Base-by-base conservation (phyloP, 2,797 vertebrate species). In the Tragelaphus oryx region DNA sequence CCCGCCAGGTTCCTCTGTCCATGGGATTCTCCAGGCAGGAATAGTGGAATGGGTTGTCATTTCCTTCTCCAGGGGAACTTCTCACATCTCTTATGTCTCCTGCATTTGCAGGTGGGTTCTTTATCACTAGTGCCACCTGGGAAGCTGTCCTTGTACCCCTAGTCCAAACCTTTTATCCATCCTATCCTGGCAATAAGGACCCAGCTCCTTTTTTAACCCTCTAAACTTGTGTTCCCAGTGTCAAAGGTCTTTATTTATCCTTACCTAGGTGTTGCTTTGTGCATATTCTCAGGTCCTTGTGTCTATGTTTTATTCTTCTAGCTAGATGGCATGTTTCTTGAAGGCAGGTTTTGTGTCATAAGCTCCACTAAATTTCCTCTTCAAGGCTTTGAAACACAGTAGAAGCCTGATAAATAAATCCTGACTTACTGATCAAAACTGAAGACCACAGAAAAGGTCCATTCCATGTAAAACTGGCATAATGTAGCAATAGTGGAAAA, bases 361-460 rank as follows among this genome's bases (percentile, higher is more conserved):
- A 93, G 90, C 37, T 79, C 28, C 55, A 76, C 52, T 65, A 91
- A 22, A 92, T 33, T 95, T 6, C 8, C 12, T 92, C 74, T 94
- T 84, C 30, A 84, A 33, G 37, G 33, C 33, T 92, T 75, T 88
- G 54, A n/a, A 95, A 87, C 59, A 83, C 8, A 60, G 7, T 57
- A 76, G 41, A 18, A 74, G 5, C 33, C 94, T 75, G 52, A 33
- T 75, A 65, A 95, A 80, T 89, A 10, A 28, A 50, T 78, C 28
- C 94, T 79, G 60, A 79, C 33, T 94, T 96, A 74, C 17, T 89
- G 57, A 22, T 96, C 48, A 87, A 74, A 87, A 82, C 44, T 22
- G 41, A 86, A 60, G 76, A 26, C 41, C 55, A 55, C 37, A 62
- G 48, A 44, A 89, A 93, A 89, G 28, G 11, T 50, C 24, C 33